Evolutionary conservation across 1,140 invertebrate genomes (phyloP), one percentile per base, ranked within the genome.

Genomic region (Ceratina japonica): DNA sequence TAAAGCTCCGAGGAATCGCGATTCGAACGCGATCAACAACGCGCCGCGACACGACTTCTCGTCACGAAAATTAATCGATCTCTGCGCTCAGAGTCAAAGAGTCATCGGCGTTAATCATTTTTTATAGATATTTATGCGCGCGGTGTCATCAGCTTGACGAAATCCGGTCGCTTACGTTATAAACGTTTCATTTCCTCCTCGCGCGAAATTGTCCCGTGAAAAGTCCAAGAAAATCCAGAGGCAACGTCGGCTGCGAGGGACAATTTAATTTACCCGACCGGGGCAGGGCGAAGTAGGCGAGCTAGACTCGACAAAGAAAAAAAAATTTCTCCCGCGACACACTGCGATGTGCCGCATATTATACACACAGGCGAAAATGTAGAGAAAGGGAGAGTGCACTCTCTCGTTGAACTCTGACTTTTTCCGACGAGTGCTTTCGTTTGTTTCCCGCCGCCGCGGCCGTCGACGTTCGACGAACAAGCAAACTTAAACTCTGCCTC

Each of bases 331-430:
- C 37, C 24, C 20, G 1, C 64, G 3, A 16, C 20, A 16, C 15
- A 49, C 16, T 54, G 16, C 54, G n/a, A 16, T n/a, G 54, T n/a
- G 54, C 15, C 15, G 54, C 54, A 18, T 56, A 56, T 56, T 54
- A 66, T 22, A 51, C 64, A n/a, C n/a, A 51, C 5, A 15, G 52
- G 7, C 2, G 15, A 54, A n/a, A 54, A 54, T 54, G 52, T 15
- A 7, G 52, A 13, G 20, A 68, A 24, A 68, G 22, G 16, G 65
- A 68, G 49, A 52, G 54, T 71, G n/a, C 70, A 61, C 70, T 49
- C 2, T 37, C 15, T 61, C 31, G 70, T 49, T 61, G 70, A 72
- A 72, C 70, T 61, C 56, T 72, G 70, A 72, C 70, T 72, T 72
- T 72, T 72, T 37, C 37, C 64, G 1, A 2, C n/a, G 56, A 24